These are phyloP conservation scores for Drosophila incognita DNA, from an alignment of 2,888 invertebrate genomes.

Conservation along the genomic window DNA sequence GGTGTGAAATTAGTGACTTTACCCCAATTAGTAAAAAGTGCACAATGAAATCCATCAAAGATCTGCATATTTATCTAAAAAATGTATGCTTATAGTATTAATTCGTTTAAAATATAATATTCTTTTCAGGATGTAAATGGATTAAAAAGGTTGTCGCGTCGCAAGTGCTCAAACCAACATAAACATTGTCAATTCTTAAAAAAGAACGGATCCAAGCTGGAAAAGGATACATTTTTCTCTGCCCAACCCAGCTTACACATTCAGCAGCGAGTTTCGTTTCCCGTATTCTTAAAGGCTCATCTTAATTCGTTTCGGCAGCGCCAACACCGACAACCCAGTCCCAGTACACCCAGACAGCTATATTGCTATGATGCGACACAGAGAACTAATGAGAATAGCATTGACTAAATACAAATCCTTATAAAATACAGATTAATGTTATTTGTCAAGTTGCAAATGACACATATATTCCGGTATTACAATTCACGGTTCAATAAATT, in stretches of 20 bases:
- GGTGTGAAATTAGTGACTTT: neutral
- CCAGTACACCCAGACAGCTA: constrained; percentile 46
- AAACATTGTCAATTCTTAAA: constrained; percentile 30
- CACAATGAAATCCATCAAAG: neutral
- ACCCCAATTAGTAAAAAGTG: neutral
- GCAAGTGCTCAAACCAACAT: constrained; percentile 34
- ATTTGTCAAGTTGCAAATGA: neutral
- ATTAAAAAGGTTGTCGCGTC: constrained; percentile 31
- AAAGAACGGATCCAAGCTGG: constrained; percentile 27
- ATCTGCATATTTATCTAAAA: neutral
- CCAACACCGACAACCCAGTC: constrained; percentile 44
- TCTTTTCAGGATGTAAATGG: constrained; percentile 39
- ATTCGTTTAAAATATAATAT: neutral
- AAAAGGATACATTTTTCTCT: constrained; percentile 34
- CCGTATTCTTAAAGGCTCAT: constrained; percentile 63
- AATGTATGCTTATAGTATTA: neutral
- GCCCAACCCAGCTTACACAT: constrained; percentile 48
- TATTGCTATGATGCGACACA: constrained; percentile 50
- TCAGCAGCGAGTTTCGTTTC: constrained; percentile 60
- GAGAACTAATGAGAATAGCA: constrained; percentile 39
- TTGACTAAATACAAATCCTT: constrained; percentile 29
- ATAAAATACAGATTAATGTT: neutral
- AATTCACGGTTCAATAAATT: constrained; percentile 19
- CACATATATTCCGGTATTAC: neutral
- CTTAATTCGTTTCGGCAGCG: constrained; percentile 55